Base-by-base conservation (phyloP, 2,797 vertebrate genomes). In the Clarias laeviceps region DNA sequence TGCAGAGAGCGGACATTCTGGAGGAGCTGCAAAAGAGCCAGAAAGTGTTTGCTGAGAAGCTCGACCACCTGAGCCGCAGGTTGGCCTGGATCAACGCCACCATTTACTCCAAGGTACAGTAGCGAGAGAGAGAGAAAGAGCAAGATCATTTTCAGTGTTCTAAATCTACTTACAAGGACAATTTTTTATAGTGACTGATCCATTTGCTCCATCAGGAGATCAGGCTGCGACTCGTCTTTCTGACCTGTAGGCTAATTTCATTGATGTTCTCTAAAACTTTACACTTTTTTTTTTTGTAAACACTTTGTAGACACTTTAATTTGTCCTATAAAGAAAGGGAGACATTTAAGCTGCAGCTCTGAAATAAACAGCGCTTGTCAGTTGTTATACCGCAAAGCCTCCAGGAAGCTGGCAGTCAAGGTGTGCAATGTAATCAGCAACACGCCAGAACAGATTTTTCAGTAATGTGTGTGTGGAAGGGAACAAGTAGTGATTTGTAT, bases 41-140 rank as follows among this genome's bases (percentile, higher is more conserved):
- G 90, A 98, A 97, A 90, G 98, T 99, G 68, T 99, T 99, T 91
- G 96, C 97, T 0, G 98, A 99, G 93, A 99, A 99, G 91, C 94
- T 99, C 85, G 99, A 99, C 92, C 98, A 99, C 91, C 94, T 99
- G 81, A 98, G 98, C 90, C 94, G 98, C 37, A 96, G 98, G 50
- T 95, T 99, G 22, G 98, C 98, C 82, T 99, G 98, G 98, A 98
- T 99, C 93, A 99, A 99, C 0, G 96, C 97, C 91, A 98, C 98
- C 32, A 97, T 99, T 90, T 99, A 99, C 94, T 99, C 98, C 89
- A 98, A 98, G 97, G 98, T 99, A 91, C 82, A 24, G 3, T 5
- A 64, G 54, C 34, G 37, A 14, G 40, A 62, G 34, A 65, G 15
- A 27, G 24, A 29, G 4, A 61, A 24, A 65, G 32, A 34, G 32